These are phyloP conservation scores for Stichopus horrens DNA, from an alignment of 53 echinoderm and acorn worm genomes.

Conservation along the genomic window DNA sequence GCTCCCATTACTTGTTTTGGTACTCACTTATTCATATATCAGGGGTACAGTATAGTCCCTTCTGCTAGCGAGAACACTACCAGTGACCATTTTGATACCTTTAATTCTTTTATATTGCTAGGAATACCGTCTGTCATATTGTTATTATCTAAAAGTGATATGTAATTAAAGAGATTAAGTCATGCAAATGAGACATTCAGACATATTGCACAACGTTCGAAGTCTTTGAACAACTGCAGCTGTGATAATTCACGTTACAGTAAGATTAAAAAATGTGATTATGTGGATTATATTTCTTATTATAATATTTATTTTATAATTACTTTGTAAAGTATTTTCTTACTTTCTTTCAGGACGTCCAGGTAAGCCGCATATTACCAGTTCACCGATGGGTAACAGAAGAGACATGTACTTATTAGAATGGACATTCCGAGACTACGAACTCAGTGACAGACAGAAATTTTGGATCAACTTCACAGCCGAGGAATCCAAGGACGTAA, in stretches of 20 bases:
- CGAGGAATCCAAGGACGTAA: not conserved
- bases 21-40: too few species aligned
- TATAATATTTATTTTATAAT: not conserved
- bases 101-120: too few species aligned
- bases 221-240: not conserved
- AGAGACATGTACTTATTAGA: constrained; percentile 2
- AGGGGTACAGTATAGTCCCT: too few species aligned
- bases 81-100: too few species aligned
- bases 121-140: too few species aligned
- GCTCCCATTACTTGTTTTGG: too few species aligned
- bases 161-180: too few species aligned
- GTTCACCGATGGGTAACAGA: not conserved
- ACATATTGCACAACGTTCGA: not conserved
- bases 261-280: not conserved
- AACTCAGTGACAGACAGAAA: not conserved
- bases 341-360: constrained; percentile 10
- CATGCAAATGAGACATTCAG: not conserved
- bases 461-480: constrained; percentile 17
- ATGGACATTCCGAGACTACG: constrained; percentile 34
- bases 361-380: constrained; percentile 2
- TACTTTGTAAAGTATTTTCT: not conserved
- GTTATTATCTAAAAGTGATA: too few species aligned
- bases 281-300: not conserved
- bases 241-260: not conserved
- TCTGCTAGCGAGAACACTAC: too few species aligned